Conservation (phyloP, 1,140 invertebrate species). For the Paralvinella palmiformis region DNA sequence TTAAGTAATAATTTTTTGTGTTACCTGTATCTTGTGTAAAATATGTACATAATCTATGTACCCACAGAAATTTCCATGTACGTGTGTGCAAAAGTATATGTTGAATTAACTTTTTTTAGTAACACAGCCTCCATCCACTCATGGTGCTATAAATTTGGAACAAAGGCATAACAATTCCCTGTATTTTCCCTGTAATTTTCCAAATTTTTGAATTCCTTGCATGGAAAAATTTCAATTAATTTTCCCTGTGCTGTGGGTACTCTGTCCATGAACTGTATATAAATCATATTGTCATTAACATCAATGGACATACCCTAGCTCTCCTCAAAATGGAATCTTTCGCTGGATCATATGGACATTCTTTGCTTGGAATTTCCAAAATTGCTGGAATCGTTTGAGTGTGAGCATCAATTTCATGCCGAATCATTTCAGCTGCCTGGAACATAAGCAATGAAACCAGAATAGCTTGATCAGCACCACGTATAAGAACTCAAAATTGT, state of each 20-base stretch:
- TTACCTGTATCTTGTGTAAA: neutral
- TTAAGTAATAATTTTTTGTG: neutral
- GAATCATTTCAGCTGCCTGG: conserved; percentile 91
- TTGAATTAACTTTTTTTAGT: too few species aligned
- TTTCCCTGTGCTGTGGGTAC: neutral
- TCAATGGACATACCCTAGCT: conserved; percentile 65
- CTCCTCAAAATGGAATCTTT: conserved; percentile 96
- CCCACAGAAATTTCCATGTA: neutral
- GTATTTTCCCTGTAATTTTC: too few species aligned
- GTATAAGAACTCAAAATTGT: neutral
- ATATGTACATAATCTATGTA: neutral
- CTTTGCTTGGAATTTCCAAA: conserved; percentile 98
- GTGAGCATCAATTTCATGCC: conserved; percentile 92
- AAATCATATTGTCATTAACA: neutral
- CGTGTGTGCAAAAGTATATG: too few species aligned
- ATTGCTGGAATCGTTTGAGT: conserved; percentile 89
- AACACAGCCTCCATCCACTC: too few species aligned
- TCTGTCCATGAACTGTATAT: neutral
- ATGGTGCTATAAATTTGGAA: too few species aligned
- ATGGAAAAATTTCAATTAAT: neutral
- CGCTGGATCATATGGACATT: conserved; percentile 96
- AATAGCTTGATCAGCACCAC: too few species aligned
- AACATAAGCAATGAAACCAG: too few species aligned
- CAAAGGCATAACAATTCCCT: too few species aligned
- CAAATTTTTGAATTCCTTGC: too few species aligned